phyloP scores from a whole-genome alignment of 2,888 invertebrate genomes.

The Gibbula magus region DNA sequence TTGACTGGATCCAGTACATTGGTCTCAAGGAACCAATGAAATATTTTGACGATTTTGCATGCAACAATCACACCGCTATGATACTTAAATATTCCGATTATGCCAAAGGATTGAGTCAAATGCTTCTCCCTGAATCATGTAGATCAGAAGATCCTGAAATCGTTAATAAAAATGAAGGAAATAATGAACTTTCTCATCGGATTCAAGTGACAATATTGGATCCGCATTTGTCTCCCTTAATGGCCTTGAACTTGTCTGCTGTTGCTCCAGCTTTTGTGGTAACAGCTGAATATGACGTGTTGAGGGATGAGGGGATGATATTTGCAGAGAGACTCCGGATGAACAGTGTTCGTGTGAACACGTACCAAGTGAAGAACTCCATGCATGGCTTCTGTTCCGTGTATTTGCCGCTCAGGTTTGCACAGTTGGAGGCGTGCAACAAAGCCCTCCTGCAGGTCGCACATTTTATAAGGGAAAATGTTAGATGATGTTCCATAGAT shows the following conservation, averaged over 20 bases:
- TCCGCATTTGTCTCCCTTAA: slow-evolving; percentile 66
- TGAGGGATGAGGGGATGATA: slow-evolving; percentile 71
- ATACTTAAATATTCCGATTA: slow-evolving; percentile 30
- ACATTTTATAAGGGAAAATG: too few species aligned
- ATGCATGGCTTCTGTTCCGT: not conserved
- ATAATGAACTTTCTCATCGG: not conserved
- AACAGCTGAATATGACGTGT: slow-evolving; percentile 70
- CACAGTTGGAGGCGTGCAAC: not conserved
- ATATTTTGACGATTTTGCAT: slow-evolving; percentile 22
- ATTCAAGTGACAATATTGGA: slow-evolving; percentile 34
- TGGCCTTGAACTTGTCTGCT: slow-evolving; percentile 56
- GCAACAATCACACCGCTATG: slow-evolving; percentile 36
- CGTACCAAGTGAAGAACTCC: not conserved
- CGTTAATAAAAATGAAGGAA: slow-evolving; percentile 11
- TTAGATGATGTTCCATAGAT: too few species aligned
- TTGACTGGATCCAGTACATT: slow-evolving; percentile 44
- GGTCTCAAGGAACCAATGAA: slow-evolving; percentile 8
- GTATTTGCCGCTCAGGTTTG: not conserved
- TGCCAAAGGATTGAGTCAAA: not conserved
- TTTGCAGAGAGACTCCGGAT: slow-evolving; percentile 64
- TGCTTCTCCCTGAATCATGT: slow-evolving; percentile 57
- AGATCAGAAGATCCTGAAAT: slow-evolving; percentile 31
- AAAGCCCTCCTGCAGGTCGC: not conserved
- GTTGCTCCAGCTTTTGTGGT: slow-evolving; percentile 69
- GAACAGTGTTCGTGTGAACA: slow-evolving; percentile 52